These are phyloP conservation scores for Agrypnia vestita DNA, from an alignment of 1,140 invertebrate species.

Conservation along the genomic window DNA sequence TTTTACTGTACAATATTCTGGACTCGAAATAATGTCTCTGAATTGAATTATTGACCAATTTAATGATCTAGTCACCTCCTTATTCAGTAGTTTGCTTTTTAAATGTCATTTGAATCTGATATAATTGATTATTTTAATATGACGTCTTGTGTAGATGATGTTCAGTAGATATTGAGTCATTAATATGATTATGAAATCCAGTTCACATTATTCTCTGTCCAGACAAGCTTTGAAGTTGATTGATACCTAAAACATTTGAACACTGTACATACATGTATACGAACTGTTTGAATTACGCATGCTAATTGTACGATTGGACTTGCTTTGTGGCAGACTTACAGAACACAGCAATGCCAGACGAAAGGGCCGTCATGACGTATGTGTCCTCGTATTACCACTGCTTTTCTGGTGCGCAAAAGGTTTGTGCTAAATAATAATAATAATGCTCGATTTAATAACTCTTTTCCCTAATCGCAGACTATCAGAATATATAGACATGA, in stretches of 20 bases:
- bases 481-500: too few relatives aligned
- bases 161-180: too few relatives aligned
- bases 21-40: too few relatives aligned
- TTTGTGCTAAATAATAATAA: constrained; percentile 70
- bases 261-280: not conserved
- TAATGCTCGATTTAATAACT: not conserved
- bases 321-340: constrained; percentile 91
- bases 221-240: not conserved
- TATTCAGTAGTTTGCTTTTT: too few relatives aligned
- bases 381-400: constrained; percentile 99
- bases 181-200: too few relatives aligned
- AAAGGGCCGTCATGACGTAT: constrained; percentile 99
- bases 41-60: too few relatives aligned
- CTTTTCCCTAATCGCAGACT: too few relatives aligned
- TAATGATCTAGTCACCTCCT: too few relatives aligned
- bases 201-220: not conserved
- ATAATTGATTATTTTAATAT: too few relatives aligned
- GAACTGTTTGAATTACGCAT: constrained; percentile 45
- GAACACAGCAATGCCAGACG: constrained; percentile 98
- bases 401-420: constrained; percentile 99
- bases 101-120: too few relatives aligned
- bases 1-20: too few relatives aligned
- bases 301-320: constrained; percentile 66
- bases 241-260: not conserved
- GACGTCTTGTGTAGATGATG: too few relatives aligned